phyloP scores from a whole-genome alignment of 2,888 invertebrate genomes.

The Carpatolechia fugitivella region DNA sequence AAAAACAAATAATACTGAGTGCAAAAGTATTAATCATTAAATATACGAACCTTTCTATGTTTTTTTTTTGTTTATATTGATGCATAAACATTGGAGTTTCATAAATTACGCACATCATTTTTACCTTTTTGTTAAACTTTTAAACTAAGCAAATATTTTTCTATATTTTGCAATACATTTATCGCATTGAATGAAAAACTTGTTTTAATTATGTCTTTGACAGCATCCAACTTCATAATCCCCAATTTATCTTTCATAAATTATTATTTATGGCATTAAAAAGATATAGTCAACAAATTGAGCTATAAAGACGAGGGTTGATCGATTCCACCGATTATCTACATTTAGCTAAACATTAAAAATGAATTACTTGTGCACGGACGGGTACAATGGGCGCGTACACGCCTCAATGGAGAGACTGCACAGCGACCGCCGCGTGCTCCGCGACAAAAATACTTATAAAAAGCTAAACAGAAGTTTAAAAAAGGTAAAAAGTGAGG shows the following conservation, averaged over 20 bases:
- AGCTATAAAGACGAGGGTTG: conserved; percentile 31
- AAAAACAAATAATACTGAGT: no score
- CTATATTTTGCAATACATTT: neutral
- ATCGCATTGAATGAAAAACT: neutral
- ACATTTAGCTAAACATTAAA: conserved; percentile 68
- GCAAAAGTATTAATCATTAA: no score
- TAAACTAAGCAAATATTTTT: neutral
- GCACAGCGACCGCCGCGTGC: conserved; percentile 67
- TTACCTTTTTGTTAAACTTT: neutral
- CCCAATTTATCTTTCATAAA: conserved; percentile 5
- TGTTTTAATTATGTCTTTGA: conserved; percentile 8
- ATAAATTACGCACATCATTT: no score
- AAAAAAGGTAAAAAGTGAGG: conserved; percentile 77
- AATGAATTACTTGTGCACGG: conserved; percentile 61
- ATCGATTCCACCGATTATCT: conserved; percentile 56
- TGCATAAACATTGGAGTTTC: no score
- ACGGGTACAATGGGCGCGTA: conserved; percentile 57
- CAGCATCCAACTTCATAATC: conserved; percentile 5
- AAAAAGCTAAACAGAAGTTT: conserved; percentile 68
- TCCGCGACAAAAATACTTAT: conserved; percentile 65
- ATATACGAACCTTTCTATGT: no score
- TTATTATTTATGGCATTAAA: conserved; percentile 15
- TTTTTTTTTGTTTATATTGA: no score
- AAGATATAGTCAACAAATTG: conserved; percentile 40
- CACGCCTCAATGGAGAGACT: conserved; percentile 63